Evolutionary conservation across 2,113 vertebrate species (phyloP).

Genomic region (Scatophagus argus): DNA sequence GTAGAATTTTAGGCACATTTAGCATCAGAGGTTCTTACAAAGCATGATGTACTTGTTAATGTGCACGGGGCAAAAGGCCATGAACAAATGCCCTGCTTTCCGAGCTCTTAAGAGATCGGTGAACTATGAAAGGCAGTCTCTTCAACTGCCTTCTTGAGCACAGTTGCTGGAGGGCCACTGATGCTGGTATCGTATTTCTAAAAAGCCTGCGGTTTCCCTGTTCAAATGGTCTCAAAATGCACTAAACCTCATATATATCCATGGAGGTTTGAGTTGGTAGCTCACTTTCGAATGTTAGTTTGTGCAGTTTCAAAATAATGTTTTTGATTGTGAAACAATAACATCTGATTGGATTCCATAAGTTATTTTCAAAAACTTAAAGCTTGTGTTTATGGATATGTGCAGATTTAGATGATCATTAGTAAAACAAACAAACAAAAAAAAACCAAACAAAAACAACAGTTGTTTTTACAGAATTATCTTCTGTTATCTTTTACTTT

Average conservation of each 20-base stretch:
- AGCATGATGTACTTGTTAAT: constrained; percentile 69
- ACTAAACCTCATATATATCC: constrained; percentile 38
- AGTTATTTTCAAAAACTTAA: not conserved
- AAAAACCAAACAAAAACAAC: too few relatives aligned
- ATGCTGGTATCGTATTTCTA: constrained; percentile 69
- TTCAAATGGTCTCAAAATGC: constrained; percentile 61
- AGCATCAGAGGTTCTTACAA: constrained; percentile 61
- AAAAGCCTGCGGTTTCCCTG: constrained; percentile 65
- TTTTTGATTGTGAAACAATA: not conserved
- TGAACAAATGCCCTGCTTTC: constrained; percentile 46
- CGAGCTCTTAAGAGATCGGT: constrained; percentile 75
- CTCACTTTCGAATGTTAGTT: constrained; percentile 3
- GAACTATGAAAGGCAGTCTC: constrained; percentile 74
- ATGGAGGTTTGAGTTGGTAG: constrained; percentile 39
- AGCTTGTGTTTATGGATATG: not conserved
- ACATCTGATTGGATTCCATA: not conserved
- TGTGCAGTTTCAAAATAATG: not conserved
- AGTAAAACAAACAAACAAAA: too few relatives aligned
- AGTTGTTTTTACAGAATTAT: not conserved
- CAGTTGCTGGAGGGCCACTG: constrained; percentile 58
- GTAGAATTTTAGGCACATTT: constrained; percentile 58
- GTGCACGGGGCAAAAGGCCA: constrained; percentile 65
- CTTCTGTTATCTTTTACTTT: not conserved
- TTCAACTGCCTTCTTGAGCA: constrained; percentile 67
- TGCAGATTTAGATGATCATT: not conserved